phyloP scores from a whole-genome alignment of 2,113 vertebrate species.

The Formicarius rufipectus region DNA sequence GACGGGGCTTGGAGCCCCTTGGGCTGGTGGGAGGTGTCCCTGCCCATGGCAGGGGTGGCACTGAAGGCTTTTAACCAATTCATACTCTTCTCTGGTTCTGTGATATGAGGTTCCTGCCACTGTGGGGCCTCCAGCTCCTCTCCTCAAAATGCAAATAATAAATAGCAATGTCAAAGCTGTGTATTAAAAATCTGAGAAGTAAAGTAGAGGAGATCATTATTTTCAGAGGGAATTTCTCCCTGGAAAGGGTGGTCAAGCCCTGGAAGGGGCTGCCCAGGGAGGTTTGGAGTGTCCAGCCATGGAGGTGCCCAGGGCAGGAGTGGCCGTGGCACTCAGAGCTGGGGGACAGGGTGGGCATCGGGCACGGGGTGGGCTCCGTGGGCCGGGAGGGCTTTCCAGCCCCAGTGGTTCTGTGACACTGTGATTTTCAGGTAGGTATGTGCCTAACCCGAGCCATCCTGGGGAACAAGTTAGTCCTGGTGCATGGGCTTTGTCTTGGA shows the following conservation, averaged over 20 bases:
- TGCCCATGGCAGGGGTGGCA: background rate
- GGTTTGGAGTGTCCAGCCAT: background rate
- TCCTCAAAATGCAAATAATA: background rate
- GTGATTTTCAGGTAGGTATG: accelerated
- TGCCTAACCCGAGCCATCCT: background rate
- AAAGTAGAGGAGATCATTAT: background rate
- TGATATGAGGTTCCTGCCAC: background rate
- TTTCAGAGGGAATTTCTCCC: background rate
- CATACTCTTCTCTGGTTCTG: background rate
- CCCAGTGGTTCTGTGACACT: background rate
- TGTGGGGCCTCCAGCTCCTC: background rate
- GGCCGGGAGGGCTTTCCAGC: background rate
- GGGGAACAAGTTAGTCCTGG: accelerated
- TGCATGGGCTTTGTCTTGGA: background rate
- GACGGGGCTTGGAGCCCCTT: no score
- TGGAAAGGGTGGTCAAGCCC: background rate
- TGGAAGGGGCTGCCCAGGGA: background rate
- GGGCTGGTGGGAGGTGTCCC: background rate
- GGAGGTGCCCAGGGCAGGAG: background rate
- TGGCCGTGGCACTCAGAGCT: background rate
- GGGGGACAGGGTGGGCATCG: accelerated
- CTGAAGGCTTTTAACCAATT: background rate
- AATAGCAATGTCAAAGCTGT: background rate
- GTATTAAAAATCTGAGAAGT: background rate
- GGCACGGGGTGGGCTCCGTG: background rate